phyloP scores from a whole-genome alignment of 1,140 invertebrate species.

The Platorchestia sp. region DNA sequence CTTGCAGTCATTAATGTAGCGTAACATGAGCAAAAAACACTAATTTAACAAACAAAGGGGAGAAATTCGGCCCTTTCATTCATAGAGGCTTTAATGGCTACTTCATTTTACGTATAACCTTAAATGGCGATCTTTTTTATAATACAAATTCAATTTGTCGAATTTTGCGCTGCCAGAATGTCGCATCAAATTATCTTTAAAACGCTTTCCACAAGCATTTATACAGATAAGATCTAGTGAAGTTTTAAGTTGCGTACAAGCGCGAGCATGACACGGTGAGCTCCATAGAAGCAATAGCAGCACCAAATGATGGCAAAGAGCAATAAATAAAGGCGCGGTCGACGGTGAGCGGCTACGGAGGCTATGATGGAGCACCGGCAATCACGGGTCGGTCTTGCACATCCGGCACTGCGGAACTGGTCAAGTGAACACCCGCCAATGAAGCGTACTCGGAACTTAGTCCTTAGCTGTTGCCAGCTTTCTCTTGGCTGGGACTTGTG shows the following conservation, averaged over 20 bases:
- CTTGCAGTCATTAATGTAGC: no score
- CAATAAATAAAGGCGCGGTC: neutral
- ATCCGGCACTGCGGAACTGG: slow-evolving; percentile 3
- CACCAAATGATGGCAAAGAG: neutral
- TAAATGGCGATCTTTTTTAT: no score
- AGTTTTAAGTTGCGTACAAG: neutral
- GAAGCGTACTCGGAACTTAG: neutral
- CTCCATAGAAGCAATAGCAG: neutral
- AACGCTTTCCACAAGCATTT: neutral
- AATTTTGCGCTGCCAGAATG: neutral
- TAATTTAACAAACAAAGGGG: no score
- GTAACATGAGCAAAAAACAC: no score
- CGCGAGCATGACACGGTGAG: neutral
- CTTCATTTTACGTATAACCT: no score
- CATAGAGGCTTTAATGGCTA: no score
- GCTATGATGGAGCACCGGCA: neutral
- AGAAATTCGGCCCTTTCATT: no score
- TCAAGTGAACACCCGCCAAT: neutral
- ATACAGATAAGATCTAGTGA: neutral
- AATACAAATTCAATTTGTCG: no score
- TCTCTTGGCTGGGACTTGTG: neutral
- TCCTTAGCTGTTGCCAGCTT: neutral
- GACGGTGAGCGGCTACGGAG: neutral
- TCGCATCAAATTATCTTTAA: neutral
- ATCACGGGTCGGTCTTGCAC: neutral